Conservation (phyloP, 2,113 vertebrate genomes). For the Lasiurus cinereus region DNA sequence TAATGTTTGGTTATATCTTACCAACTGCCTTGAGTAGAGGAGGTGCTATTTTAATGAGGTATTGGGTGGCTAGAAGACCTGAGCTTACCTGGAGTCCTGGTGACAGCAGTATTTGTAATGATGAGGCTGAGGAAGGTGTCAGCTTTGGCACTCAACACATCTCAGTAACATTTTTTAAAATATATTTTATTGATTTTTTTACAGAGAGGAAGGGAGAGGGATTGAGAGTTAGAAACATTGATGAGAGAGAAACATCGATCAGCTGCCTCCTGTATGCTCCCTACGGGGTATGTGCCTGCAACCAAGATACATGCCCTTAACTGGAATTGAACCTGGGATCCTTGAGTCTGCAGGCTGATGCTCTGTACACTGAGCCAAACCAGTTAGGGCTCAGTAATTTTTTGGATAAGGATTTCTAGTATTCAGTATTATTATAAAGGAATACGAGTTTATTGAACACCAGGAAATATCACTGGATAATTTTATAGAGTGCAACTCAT, state of each 20-base stretch:
- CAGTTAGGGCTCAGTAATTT: neutral
- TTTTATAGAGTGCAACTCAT: neutral
- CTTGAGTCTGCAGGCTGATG: too few relatives aligned
- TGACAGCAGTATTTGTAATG: neutral
- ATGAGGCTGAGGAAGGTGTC: neutral
- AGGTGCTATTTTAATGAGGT: neutral
- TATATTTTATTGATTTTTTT: too few relatives aligned
- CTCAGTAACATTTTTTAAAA: neutral
- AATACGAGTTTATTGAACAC: neutral
- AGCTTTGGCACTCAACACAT: neutral
- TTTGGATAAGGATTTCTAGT: neutral
- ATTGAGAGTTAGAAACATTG: too few relatives aligned
- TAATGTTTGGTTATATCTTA: constrained; percentile 75
- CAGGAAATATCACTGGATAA: neutral
- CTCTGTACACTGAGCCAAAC: too few relatives aligned
- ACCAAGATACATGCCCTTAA: too few relatives aligned
- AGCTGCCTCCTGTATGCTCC: too few relatives aligned
- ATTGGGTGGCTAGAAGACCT: neutral
- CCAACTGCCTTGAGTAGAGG: neutral
- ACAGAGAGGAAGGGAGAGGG: too few relatives aligned
- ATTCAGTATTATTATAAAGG: neutral
- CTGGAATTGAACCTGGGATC: too few relatives aligned
- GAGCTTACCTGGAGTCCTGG: neutral
- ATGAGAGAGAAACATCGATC: too few relatives aligned
- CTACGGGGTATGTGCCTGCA: too few relatives aligned